phyloP scores from a whole-genome alignment of 2,888 invertebrate species.

The Orchesella flavescens region DNA sequence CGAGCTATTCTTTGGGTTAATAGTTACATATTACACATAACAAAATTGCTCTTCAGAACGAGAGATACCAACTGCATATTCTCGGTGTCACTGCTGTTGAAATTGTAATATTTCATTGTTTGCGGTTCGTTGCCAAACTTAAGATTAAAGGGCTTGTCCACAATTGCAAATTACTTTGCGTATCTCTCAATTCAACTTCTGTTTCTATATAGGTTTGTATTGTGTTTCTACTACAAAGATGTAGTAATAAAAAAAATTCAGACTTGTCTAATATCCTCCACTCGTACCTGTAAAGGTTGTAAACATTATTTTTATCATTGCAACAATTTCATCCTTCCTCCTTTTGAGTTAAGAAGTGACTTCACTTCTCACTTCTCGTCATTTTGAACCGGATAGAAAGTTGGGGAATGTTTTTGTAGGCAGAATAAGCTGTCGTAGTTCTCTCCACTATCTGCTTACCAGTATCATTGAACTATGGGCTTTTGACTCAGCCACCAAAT shows the following conservation, averaged over 20 bases:
- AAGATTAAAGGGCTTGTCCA: constrained; percentile 39
- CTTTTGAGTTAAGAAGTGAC: background rate
- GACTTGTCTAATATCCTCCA: background rate
- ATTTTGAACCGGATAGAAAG: constrained; percentile 63
- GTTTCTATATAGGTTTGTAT: constrained; percentile 7
- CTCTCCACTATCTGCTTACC: background rate
- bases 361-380: constrained; percentile 19
- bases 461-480: no score
- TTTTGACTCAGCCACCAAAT: background rate
- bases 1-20: no score
- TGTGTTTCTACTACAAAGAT: background rate
- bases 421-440: background rate
- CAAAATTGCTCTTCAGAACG: no score
- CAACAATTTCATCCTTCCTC: background rate
- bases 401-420: constrained; percentile 46
- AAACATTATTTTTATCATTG: background rate
- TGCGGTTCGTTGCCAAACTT: constrained; percentile 29
- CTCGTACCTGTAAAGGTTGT: background rate
- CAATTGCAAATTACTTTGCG: constrained; percentile 12
- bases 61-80: background rate
- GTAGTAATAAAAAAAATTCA: constrained; percentile 4
- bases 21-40: no score
- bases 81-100: constrained; percentile 11
- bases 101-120: constrained; percentile 37
- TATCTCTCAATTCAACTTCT: constrained; percentile 5